These are phyloP conservation scores for Neopelma chrysocephalum DNA, from an alignment of 2,797 vertebrate species.

Conservation along the genomic window DNA sequence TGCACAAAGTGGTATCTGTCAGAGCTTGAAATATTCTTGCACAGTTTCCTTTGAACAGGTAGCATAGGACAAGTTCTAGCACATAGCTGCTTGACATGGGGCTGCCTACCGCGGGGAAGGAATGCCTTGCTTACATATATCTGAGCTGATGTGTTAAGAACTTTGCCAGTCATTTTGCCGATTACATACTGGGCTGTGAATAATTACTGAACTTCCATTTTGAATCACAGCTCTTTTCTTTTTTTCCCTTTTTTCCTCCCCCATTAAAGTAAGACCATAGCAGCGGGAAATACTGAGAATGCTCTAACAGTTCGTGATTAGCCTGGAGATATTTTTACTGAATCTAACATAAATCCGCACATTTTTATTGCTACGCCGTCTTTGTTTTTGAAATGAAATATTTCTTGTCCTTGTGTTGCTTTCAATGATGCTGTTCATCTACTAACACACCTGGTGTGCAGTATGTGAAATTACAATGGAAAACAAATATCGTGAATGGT, in stretches of 20 bases:
- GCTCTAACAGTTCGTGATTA: background rate
- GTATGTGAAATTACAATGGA: background rate
- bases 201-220: constrained; percentile 25
- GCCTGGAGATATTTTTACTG: background rate
- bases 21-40: constrained; percentile 59
- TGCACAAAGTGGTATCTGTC: constrained; percentile 48
- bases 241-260: background rate
- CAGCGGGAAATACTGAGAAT: background rate
- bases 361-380: background rate
- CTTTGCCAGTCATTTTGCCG: constrained; percentile 21
- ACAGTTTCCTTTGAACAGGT: constrained; percentile 63
- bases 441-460: background rate
- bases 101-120: background rate
- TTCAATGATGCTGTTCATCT: background rate
- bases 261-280: background rate
- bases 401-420: background rate
- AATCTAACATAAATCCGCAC: background rate
- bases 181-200: background rate
- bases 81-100: constrained; percentile 21
- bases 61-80: constrained; percentile 56
- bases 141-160: constrained; percentile 14
- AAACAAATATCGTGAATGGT: background rate
- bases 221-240: background rate
- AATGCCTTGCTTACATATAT: constrained; percentile 1
- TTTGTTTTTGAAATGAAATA: background rate